Conservation (phyloP, 2,888 invertebrate species). For the Tipula vernalis region DNA sequence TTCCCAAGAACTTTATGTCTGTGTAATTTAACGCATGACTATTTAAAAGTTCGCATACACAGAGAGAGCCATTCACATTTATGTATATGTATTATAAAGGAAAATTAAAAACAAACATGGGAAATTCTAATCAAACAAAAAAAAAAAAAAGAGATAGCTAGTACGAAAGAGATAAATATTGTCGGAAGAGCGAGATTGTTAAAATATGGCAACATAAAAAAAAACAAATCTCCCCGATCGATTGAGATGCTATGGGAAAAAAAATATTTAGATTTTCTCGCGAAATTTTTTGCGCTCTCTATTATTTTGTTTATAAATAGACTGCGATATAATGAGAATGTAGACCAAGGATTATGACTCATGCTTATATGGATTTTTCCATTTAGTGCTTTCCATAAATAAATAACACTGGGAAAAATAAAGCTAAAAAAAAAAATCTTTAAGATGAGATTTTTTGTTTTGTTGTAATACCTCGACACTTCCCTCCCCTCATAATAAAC, state of each 20-base stretch:
- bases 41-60: neutral
- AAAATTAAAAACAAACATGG: neutral
- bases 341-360: conserved; percentile 6
- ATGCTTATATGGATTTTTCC: conserved; percentile 7
- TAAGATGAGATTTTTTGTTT: neutral
- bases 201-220: neutral
- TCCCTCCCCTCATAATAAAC: neutral
- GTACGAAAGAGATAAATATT: neutral
- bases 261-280: neutral
- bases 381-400: conserved; percentile 1
- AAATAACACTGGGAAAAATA: neutral
- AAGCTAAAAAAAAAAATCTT: neutral
- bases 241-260: conserved; percentile 10
- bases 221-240: neutral
- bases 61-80: neutral
- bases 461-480: neutral
- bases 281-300: neutral
- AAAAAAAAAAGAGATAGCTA: neutral
- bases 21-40: neutral
- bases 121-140: neutral
- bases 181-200: neutral
- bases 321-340: neutral
- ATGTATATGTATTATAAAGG: neutral
- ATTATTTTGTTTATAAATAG: neutral
- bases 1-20: neutral